Conservation (phyloP, 2,797 vertebrate genomes). For the Mormyrus proboscirostris region DNA sequence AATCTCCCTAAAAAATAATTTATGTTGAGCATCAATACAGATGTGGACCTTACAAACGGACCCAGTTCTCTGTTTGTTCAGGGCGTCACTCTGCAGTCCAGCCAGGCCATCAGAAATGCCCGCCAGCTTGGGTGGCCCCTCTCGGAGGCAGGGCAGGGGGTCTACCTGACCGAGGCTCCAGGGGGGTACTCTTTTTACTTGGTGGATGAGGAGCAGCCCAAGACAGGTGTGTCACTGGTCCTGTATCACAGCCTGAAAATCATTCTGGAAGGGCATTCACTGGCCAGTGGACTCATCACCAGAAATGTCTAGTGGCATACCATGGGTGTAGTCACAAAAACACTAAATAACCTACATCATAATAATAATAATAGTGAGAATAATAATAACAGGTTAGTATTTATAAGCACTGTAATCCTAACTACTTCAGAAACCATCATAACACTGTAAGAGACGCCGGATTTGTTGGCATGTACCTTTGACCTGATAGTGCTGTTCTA, state of each 20-base stretch:
- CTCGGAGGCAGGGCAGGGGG: slow-evolving; percentile 58
- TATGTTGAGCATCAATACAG: background rate
- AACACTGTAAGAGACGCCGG: background rate
- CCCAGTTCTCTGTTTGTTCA: slow-evolving; percentile 36
- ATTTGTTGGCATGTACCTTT: background rate
- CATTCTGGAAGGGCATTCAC: background rate
- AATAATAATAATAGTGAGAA: background rate
- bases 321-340: background rate
- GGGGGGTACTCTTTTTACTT: slow-evolving; percentile 89
- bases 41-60: background rate
- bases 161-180: slow-evolving; percentile 79
- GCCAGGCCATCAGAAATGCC: slow-evolving; percentile 80
- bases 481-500: background rate
- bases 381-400: background rate
- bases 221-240: slow-evolving; percentile 58
- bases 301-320: background rate
- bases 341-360: background rate
- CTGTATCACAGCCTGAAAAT: background rate
- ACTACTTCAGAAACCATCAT: background rate
- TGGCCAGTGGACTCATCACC: background rate
- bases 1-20: background rate
- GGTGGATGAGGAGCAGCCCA: slow-evolving; percentile 66
- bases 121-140: slow-evolving; percentile 80
- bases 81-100: slow-evolving; percentile 86
- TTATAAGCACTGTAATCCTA: background rate